Base-by-base conservation (phyloP, 53 echinoderm and acorn worm species). In the Actinopyga echinites region DNA sequence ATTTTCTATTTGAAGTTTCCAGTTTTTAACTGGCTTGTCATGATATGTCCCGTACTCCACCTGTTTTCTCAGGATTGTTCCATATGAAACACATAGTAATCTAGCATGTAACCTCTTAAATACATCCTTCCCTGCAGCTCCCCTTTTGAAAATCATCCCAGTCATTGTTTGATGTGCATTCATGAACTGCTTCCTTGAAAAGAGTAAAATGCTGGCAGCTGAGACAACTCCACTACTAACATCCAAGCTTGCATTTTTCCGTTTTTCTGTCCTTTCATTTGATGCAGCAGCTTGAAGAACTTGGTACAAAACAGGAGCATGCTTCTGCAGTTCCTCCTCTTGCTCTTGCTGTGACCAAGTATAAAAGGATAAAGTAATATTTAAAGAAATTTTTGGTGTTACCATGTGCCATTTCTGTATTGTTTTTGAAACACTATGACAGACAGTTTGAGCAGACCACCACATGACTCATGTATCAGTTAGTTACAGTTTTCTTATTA, bases 141-240 rank as follows among this genome's bases (percentile, higher is more conserved):
- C 82, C 35, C 64, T 60, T 64, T 43, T 61, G 1, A 82, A 44
- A 26, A 62, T 43, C 19, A 64, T 35, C 22, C 63, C 82, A 62
- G 82, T 82, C 82, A 82, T 82, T 64, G 82, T 82, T 44, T 82
- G 82, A 12, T 82, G 82, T 13, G 64, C 82, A 40, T 82, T 82
- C 63, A 59, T 63, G 25, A 61, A 30, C 24, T n/a, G n/a, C 38
- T 82, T 82, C 13, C 82, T 60, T 32, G 24, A 24, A n/a, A 37
- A 82, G 43, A 82, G 36, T n/a, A 64, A 22, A 3, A 82, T 38
- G 64, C 13, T 37, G 22, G 82, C 82, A 3, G 82, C 82, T 62
- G 82, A 32, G n/a, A 82, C 30, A 25, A 82, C 45, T 6, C 56
- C 79, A 54, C 56, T 56, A 30, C 58, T 55, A 3, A 28, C 22